Conservation (phyloP, 2,888 invertebrate genomes). For the Athalia cordata region DNA sequence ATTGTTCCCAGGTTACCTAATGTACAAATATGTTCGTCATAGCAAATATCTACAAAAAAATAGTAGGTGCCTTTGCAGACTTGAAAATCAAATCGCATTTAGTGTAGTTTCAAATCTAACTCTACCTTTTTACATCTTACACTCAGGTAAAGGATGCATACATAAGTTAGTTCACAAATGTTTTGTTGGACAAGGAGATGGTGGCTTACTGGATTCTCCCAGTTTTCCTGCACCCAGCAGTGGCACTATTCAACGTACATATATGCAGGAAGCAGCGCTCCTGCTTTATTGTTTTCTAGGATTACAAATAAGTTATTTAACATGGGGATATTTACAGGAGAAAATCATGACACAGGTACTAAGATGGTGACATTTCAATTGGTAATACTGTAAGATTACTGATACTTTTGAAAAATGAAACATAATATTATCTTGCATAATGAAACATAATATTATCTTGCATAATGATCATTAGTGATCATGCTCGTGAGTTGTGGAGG, state of each 20-base stretch:
- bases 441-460: neutral
- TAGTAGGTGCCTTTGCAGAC: slow-evolving; percentile 75
- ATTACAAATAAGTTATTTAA: slow-evolving; percentile 91
- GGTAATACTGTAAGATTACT: slow-evolving; percentile 3
- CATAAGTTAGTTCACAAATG: slow-evolving; percentile 75
- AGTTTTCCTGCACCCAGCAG: slow-evolving; percentile 61
- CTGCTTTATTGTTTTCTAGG: slow-evolving; percentile 89
- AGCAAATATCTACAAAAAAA: slow-evolving; percentile 88
- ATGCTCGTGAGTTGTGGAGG: neutral
- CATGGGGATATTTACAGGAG: slow-evolving; percentile 98
- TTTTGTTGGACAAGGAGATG: slow-evolving; percentile 75
- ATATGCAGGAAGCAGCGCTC: slow-evolving; percentile 78
- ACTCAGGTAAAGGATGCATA: slow-evolving; percentile 72
- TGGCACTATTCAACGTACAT: slow-evolving; percentile 72
- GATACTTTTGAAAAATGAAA: neutral
- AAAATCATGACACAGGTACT: slow-evolving; percentile 95
- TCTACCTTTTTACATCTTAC: slow-evolving; percentile 46
- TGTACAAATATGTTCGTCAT: slow-evolving; percentile 87
- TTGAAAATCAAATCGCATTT: neutral
- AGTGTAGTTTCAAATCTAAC: slow-evolving; percentile 18
- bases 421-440: neutral
- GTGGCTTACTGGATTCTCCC: slow-evolving; percentile 69
- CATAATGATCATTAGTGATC: neutral
- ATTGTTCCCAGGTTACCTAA: slow-evolving; percentile 87
- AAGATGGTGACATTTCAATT: slow-evolving; percentile 18